Conservation (phyloP, 1,140 invertebrate species). For the Maconellicoccus hirsutus region DNA sequence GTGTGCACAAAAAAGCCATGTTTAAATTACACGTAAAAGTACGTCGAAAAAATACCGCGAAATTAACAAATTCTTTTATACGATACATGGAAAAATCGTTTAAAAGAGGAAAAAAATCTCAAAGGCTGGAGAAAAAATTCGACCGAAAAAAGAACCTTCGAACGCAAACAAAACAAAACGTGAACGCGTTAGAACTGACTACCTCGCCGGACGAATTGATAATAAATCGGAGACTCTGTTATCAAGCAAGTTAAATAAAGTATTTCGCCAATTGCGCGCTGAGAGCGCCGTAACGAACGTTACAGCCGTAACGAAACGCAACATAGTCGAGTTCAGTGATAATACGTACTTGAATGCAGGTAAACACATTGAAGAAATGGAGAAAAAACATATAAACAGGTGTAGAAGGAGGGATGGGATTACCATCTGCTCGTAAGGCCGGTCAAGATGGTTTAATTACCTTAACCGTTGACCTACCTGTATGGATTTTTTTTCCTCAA, state of each 20-base stretch:
- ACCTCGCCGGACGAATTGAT: conserved; percentile 1
- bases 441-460: not conserved
- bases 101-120: not conserved
- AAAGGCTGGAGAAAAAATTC: not conserved
- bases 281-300: conserved; percentile 6
- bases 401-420: not conserved
- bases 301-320: not conserved
- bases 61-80: not conserved
- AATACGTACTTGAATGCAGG: not conserved
- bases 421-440: not conserved
- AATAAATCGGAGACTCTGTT: not conserved
- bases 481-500: not conserved
- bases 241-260: conserved; percentile 5
- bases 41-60: not conserved
- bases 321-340: not conserved
- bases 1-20: not conserved
- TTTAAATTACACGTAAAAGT: not conserved
- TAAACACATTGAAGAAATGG: not conserved
- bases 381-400: not conserved
- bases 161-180: not conserved
- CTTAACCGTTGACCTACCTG: conserved; percentile 2
- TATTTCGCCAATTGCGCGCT: not conserved
- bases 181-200: not conserved
- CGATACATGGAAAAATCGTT: conserved; percentile 6
- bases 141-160: not conserved